These are phyloP conservation scores for Marronus borbonicus DNA, from an alignment of 2,888 invertebrate species.

Conservation along the genomic window DNA sequence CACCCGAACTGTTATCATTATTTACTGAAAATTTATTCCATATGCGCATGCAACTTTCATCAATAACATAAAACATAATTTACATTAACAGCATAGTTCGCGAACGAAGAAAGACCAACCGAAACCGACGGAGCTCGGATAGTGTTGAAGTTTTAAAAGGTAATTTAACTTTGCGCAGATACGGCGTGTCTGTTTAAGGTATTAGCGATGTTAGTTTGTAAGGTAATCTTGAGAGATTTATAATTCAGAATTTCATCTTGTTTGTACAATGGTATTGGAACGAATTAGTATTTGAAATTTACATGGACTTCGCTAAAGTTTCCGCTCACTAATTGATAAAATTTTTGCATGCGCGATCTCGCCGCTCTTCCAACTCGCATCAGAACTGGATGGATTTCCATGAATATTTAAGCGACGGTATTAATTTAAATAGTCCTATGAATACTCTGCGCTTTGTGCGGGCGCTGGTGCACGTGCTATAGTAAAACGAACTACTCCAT, in stretches of 20 bases:
- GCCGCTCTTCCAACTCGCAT: conserved; percentile 14
- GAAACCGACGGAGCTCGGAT: conserved; percentile 20
- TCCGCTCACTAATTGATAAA: conserved; percentile 35
- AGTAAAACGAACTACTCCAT: too few relatives aligned
- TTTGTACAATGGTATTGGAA: conserved; percentile 43
- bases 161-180: conserved; percentile 44
- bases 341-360: conserved; percentile 26
- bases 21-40: neutral
- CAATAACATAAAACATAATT: conserved; percentile 31
- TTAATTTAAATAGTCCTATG: conserved; percentile 28
- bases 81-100: conserved; percentile 36
- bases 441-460: neutral
- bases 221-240: conserved; percentile 44
- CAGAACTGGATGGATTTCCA: conserved; percentile 23
- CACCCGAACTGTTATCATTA: too few relatives aligned
- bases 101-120: conserved; percentile 20
- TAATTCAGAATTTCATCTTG: conserved; percentile 44
- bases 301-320: conserved; percentile 36
- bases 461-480: neutral
- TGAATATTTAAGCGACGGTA: conserved; percentile 37
- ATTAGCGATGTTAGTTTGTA: conserved; percentile 41
- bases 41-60: conserved; percentile 25
- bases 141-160: conserved; percentile 45
- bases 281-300: conserved; percentile 44
- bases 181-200: conserved; percentile 41